Conservation (phyloP, 2,113 vertebrate species). For the Colinus virginianus region DNA sequence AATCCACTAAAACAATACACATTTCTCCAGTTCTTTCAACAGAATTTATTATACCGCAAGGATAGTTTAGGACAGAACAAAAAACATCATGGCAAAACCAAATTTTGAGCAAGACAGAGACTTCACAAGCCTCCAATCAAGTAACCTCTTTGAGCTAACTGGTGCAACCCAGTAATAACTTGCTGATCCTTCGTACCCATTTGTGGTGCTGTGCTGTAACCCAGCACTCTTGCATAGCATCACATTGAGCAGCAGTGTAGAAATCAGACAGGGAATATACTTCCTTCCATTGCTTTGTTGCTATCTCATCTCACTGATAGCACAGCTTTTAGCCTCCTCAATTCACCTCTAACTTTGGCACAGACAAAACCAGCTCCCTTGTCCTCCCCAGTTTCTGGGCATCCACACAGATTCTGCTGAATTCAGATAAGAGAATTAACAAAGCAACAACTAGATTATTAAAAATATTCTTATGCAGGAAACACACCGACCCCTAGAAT, state of each 20-base stretch:
- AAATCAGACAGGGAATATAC: background rate
- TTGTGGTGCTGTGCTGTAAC: background rate
- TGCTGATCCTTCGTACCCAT: background rate
- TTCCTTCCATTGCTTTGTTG: background rate
- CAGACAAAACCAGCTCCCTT: background rate
- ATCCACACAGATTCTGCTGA: background rate
- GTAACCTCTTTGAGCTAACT: background rate
- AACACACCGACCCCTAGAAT: background rate
- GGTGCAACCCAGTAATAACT: fast-evolving
- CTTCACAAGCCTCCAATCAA: background rate
- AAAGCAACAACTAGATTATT: background rate
- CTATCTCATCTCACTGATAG: background rate
- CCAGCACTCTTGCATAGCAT: background rate
- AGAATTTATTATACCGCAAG: background rate
- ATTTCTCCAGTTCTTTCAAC: background rate
- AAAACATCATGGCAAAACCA: background rate
- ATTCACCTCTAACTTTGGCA: background rate
- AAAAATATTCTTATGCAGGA: background rate
- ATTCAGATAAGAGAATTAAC: background rate
- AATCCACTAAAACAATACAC: background rate
- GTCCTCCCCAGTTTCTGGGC: background rate
- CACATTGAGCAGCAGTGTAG: background rate
- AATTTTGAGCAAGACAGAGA: background rate
- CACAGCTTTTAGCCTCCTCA: background rate
- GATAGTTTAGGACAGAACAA: background rate